Evolutionary conservation across 1,140 invertebrate genomes (phyloP), one percentile per base, ranked within the genome.

Genomic region (Pemphigus obesinymphae): DNA sequence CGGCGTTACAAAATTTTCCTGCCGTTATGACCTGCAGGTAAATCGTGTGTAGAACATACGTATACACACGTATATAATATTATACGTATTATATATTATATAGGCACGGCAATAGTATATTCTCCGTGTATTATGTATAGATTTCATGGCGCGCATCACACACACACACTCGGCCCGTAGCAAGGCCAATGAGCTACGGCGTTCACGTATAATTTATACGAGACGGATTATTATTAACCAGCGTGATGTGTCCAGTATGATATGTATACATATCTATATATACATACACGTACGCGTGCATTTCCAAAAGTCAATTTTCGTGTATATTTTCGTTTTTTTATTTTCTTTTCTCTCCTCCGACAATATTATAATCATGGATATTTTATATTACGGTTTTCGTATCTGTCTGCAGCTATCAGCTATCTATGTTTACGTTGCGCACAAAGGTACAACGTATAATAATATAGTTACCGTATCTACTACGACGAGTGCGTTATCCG

Each of bases 21-120:
- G 48, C 53, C 75, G 75, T 58, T 78, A 78, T 78, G 75, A 58
- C 75, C 75, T 7, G 53, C 50, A 78, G 75, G 75, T 78, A 78
- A 78, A 78, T 78, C 75, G 75, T 55, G 75, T 78, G 53, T 58
- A 75, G 50, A 53, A 53, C 31, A 45, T 26, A 37, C 31, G 20
- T 53, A 75, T 26, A 55, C 31, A 76, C 48, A 76, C 23, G 29
- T 6, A 23, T 40, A 68, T 68, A 43, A 43, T 43, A 70, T 37
- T 23, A 70, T 70, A 70, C 45, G 8, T 31, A 72, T 17, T 20
- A 31, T 72, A 37, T 53, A 76, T 53, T 70, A 31, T 78, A n/a
- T 55, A 78, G 50, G 17, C 34, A 58, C 26, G 53, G 50, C 13
- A 78, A 58, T 34, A 23, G 48, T 23, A 6, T n/a, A n/a, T 55